Conservation (phyloP, 1,140 invertebrate genomes). For the Sarcophaga peregrina region DNA sequence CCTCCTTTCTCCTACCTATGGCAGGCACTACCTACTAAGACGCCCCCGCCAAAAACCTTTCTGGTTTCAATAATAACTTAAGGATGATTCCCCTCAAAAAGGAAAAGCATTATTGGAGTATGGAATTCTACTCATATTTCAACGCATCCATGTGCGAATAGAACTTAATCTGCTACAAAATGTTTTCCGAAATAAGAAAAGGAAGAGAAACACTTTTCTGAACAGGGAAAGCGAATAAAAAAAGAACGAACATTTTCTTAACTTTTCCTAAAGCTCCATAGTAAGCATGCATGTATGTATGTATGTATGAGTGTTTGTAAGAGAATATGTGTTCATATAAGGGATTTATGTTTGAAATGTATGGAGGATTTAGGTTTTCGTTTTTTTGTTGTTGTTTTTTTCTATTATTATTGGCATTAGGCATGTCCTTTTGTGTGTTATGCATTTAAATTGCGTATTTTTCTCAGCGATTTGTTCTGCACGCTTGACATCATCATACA, state of each 20-base stretch:
- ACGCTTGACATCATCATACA: slow-evolving; percentile 35
- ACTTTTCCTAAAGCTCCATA: slow-evolving; percentile 28
- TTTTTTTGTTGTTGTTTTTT: slow-evolving; percentile 43
- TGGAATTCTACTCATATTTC: slow-evolving; percentile 59
- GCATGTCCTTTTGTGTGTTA: slow-evolving; percentile 67
- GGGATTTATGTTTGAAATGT: slow-evolving; percentile 61
- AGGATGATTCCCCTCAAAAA: not conserved
- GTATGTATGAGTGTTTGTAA: not conserved
- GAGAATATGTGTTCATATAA: not conserved
- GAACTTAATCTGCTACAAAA: slow-evolving; percentile 67
- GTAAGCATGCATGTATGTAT: not conserved
- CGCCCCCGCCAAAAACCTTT: not conserved
- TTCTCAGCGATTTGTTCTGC: slow-evolving; percentile 66
- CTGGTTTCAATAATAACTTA: not conserved
- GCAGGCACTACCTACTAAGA: not conserved
- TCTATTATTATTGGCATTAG: slow-evolving; percentile 68
- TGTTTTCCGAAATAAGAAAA: slow-evolving; percentile 56
- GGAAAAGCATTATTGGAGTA: not conserved
- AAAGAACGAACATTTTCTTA: slow-evolving; percentile 40
- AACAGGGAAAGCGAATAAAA: slow-evolving; percentile 31
- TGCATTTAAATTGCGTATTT: slow-evolving; percentile 68
- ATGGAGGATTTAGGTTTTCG: slow-evolving; percentile 54
- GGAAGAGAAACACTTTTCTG: not conserved
- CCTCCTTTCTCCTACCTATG: not conserved
- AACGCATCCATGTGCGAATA: slow-evolving; percentile 66